Evolutionary conservation across 2,888 invertebrate species (phyloP).

Genomic region (Zeuzera pyrina): DNA sequence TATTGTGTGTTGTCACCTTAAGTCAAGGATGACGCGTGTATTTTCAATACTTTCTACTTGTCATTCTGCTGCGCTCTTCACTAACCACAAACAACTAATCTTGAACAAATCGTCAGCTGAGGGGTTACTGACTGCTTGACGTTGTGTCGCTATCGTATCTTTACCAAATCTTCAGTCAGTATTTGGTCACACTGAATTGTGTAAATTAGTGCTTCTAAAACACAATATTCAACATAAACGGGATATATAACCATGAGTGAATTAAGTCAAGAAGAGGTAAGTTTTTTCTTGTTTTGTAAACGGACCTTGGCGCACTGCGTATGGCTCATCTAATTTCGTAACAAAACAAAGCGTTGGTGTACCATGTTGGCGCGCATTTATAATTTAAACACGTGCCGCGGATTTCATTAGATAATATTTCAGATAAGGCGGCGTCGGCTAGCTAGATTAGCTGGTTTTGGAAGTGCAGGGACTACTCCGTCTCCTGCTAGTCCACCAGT

Average conservation of each 20-base stretch:
- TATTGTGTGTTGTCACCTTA: no score
- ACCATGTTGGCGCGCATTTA: slow-evolving; percentile 35
- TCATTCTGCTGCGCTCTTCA: slow-evolving; percentile 32
- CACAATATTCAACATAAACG: no score
- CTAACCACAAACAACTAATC: slow-evolving; percentile 56
- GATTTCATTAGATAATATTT: slow-evolving; percentile 32
- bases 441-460: slow-evolving; percentile 78
- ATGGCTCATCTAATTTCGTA: slow-evolving; percentile 70
- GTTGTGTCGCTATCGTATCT: slow-evolving; percentile 64
- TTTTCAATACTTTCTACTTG: slow-evolving; percentile 71
- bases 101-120: slow-evolving; percentile 23
- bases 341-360: slow-evolving; percentile 69
- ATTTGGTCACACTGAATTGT: no score
- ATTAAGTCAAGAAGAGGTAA: slow-evolving; percentile 91
- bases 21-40: slow-evolving; percentile 63
- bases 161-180: no score
- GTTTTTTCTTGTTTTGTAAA: slow-evolving; percentile 58
- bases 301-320: slow-evolving; percentile 57
- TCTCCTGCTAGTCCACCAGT: slow-evolving; percentile 63
- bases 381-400: slow-evolving; percentile 38
- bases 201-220: slow-evolving; percentile 46
- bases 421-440: slow-evolving; percentile 85
- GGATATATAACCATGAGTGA: slow-evolving; percentile 79
- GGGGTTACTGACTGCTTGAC: slow-evolving; percentile 67
- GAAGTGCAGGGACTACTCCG: slow-evolving; percentile 61